These are phyloP conservation scores for Mesodorylaimus sp. DNA, from an alignment of 2,888 invertebrate species.

Conservation along the genomic window DNA sequence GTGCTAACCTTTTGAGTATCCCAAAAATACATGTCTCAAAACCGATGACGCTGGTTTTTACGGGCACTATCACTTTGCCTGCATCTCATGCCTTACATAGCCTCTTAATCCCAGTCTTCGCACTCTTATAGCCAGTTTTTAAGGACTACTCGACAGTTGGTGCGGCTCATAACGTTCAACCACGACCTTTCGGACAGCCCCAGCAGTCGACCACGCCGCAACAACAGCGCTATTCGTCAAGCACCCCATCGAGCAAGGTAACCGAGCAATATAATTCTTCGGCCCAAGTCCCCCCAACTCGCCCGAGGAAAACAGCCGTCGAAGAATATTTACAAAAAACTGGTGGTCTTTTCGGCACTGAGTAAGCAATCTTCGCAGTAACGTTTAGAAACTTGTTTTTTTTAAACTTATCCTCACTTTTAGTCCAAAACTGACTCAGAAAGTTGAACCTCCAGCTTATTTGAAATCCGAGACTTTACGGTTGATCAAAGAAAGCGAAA, in stretches of 20 bases:
- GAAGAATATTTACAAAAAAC: slow-evolving; percentile 24
- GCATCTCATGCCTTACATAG: no score
- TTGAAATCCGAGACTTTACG: slow-evolving; percentile 21
- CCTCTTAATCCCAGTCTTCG: no score
- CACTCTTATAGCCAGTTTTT: no score
- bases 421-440: slow-evolving; percentile 2
- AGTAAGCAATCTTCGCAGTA: slow-evolving; percentile 12
- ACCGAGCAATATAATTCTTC: no score
- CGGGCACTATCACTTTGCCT: no score
- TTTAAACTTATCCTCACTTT: slow-evolving; percentile 5
- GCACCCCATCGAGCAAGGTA: no score
- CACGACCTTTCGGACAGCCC: not conserved
- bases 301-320: slow-evolving; percentile 17
- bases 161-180: not conserved
- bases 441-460: not conserved
- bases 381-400: not conserved
- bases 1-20: no score
- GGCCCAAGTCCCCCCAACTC: no score
- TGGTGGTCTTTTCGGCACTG: slow-evolving; percentile 19
- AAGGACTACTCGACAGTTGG: not conserved
- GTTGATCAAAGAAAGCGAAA: slow-evolving; percentile 22
- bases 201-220: no score
- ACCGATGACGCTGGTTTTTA: no score
- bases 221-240: no score
- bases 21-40: no score